Percentiles rank a stretch among this genome's conserved stretches.
These are phyloP conservation scores for Ceratoteleas bidentatus DNA, from an alignment of 1,140 invertebrate species.

Conservation along the genomic window DNA sequence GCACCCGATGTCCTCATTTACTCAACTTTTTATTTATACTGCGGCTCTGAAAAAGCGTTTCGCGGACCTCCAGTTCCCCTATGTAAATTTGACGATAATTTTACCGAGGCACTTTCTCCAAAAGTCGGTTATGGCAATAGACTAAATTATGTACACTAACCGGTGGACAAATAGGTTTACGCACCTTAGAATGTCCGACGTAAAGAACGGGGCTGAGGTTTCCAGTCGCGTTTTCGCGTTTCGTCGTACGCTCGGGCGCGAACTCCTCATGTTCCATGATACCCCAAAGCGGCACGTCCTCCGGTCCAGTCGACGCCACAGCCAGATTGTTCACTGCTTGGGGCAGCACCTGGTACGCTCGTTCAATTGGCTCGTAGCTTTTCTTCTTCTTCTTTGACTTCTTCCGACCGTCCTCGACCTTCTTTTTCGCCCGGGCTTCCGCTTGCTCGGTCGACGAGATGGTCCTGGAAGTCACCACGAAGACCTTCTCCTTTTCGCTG, in stretches of 20 bases:
- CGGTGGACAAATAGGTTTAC: slow-evolving; percentile 10
- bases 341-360: slow-evolving; percentile 78
- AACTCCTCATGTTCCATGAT: slow-evolving; percentile 79
- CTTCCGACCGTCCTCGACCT: slow-evolving; percentile 21
- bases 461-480: slow-evolving; percentile 88
- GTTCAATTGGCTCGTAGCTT: slow-evolving; percentile 72
- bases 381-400: slow-evolving; percentile 62
- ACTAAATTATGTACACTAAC: not conserved
- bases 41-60: not conserved
- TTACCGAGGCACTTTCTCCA: slow-evolving; percentile 16
- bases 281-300: slow-evolving; percentile 75
- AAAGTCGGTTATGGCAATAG: slow-evolving; percentile 32
- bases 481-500: slow-evolving; percentile 86
- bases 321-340: slow-evolving; percentile 79
- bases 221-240: slow-evolving; percentile 32
- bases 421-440: slow-evolving; percentile 28
- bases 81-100: slow-evolving; percentile 30
- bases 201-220: slow-evolving; percentile 69
- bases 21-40: not conserved
- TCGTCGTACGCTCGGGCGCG: slow-evolving; percentile 42
- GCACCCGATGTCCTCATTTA: not conserved
- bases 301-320: slow-evolving; percentile 74
- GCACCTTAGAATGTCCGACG: slow-evolving; percentile 76
- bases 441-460: slow-evolving; percentile 9
- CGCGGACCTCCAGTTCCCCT: slow-evolving; percentile 20